phyloP scores from a whole-genome alignment of 1,140 invertebrate genomes.

The Pseudomyrmex sp. region DNA sequence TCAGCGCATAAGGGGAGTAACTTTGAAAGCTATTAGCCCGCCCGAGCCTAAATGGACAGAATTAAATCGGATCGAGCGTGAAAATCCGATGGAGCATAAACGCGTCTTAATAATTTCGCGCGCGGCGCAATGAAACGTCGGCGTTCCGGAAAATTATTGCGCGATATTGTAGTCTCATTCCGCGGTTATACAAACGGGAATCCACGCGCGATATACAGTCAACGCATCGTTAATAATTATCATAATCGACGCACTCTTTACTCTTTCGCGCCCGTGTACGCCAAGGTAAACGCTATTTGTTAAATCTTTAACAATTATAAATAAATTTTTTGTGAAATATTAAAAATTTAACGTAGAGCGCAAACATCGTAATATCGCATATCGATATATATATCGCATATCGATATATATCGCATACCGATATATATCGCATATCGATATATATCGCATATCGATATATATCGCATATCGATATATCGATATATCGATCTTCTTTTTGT shows the following conservation, averaged over 20 bases:
- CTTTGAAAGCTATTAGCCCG: conserved; percentile 62
- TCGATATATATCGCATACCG: too few relatives aligned
- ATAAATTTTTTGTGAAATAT: too few relatives aligned
- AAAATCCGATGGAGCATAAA: conserved; percentile 57
- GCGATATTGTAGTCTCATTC: conserved; percentile 38
- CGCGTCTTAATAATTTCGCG: conserved; percentile 51
- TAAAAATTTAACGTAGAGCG: too few relatives aligned
- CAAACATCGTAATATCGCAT: too few relatives aligned
- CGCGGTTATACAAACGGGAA: conserved; percentile 35
- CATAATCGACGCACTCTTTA: conserved; percentile 29
- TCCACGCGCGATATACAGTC: conserved; percentile 18
- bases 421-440: too few relatives aligned
- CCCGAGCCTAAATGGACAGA: conserved; percentile 55
- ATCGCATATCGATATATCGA: too few relatives aligned
- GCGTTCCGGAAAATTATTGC: conserved; percentile 40
- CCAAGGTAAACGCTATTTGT: too few relatives aligned
- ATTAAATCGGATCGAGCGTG: conserved; percentile 59
- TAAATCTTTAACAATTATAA: too few relatives aligned
- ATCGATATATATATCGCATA: too few relatives aligned
- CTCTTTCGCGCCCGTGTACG: neutral
- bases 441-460: too few relatives aligned
- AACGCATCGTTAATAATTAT: conserved; percentile 23
- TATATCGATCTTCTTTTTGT: too few relatives aligned
- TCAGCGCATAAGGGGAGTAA: conserved; percentile 58
- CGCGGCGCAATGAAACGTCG: conserved; percentile 29